A percentile compares a stretch with the other conserved stretches of the same genome.
These are phyloP conservation scores for Dreissena rostriformis DNA, from an alignment of 1,140 invertebrate genomes.

Conservation along the genomic window DNA sequence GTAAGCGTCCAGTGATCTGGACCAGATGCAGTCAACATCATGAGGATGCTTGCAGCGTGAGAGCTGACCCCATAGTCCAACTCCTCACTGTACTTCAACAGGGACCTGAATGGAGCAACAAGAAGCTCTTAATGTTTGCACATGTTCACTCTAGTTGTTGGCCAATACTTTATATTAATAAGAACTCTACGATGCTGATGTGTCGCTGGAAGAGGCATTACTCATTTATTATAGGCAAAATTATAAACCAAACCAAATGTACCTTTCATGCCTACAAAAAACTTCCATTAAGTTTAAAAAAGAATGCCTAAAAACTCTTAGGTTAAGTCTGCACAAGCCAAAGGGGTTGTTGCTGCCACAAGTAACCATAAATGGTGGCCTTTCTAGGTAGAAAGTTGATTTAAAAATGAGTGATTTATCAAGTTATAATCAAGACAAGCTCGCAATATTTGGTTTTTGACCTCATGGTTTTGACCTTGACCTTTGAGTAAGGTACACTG, in stretches of 20 bases:
- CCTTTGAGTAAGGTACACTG: no score
- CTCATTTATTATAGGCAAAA: not conserved
- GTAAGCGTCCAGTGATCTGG: constrained; percentile 12
- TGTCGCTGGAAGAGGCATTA: not conserved
- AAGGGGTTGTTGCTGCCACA: no score
- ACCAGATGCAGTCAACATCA: constrained; percentile 30
- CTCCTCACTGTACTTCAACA: not conserved
- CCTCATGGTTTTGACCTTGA: no score
- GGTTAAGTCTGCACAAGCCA: no score
- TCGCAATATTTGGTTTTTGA: no score
- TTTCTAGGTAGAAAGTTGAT: no score
- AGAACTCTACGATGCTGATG: not conserved
- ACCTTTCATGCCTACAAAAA: not conserved
- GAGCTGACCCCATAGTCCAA: constrained; percentile 37
- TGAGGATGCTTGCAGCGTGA: constrained; percentile 32
- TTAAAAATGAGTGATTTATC: no score
- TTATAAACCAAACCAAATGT: not conserved
- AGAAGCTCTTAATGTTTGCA: not conserved
- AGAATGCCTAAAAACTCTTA: no score
- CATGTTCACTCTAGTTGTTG: not conserved
- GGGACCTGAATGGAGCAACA: not conserved
- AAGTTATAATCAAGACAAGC: no score
- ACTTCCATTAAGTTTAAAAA: no score
- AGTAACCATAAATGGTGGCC: no score
- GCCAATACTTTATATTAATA: not conserved